A percentile compares a stretch with the other conserved stretches of the same genome.
Evolutionary conservation across 2,113 vertebrate genomes (phyloP).

Genomic region (Seriola rivoliana): DNA sequence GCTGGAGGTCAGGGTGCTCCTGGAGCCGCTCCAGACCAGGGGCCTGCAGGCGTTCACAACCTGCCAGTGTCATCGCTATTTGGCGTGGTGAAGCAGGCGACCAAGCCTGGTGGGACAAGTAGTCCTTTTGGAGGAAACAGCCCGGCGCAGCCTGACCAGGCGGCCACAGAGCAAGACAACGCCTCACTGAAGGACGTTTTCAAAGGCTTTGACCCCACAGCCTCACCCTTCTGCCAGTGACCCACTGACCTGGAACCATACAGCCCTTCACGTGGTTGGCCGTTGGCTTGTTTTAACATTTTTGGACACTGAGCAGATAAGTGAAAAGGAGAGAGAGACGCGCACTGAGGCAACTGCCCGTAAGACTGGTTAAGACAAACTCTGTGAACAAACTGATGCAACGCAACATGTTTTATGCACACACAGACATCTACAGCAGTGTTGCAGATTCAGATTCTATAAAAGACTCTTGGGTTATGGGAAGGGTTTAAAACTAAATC

Average conservation of each 20-base stretch:
- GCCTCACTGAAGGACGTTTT: slow-evolving; percentile 96
- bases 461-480: slow-evolving; percentile 53
- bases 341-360: slow-evolving; percentile 40
- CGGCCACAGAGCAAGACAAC: slow-evolving; percentile 87
- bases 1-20: slow-evolving; percentile 58
- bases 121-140: slow-evolving; percentile 93
- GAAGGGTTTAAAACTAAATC: slow-evolving; percentile 62
- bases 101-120: slow-evolving; percentile 85
- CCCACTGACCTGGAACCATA: slow-evolving; percentile 11
- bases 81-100: slow-evolving; percentile 87
- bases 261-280: not conserved
- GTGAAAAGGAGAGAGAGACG: slow-evolving; percentile 32
- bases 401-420: not conserved
- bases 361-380: slow-evolving; percentile 31
- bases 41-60: slow-evolving; percentile 87
- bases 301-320: slow-evolving; percentile 44
- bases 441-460: slow-evolving; percentile 75
- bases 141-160: slow-evolving; percentile 84
- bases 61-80: slow-evolving; percentile 91
- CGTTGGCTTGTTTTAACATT: slow-evolving; percentile 41
- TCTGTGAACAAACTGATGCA: slow-evolving; percentile 24
- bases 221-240: slow-evolving; percentile 96
- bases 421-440: slow-evolving; percentile 41
- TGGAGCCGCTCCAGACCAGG: slow-evolving; percentile 57
- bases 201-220: slow-evolving; percentile 96